Percentiles rank a stretch among this genome's conserved stretches.
Conservation (phyloP, 2,113 vertebrate species). For the Aplodontia rufa region DNA sequence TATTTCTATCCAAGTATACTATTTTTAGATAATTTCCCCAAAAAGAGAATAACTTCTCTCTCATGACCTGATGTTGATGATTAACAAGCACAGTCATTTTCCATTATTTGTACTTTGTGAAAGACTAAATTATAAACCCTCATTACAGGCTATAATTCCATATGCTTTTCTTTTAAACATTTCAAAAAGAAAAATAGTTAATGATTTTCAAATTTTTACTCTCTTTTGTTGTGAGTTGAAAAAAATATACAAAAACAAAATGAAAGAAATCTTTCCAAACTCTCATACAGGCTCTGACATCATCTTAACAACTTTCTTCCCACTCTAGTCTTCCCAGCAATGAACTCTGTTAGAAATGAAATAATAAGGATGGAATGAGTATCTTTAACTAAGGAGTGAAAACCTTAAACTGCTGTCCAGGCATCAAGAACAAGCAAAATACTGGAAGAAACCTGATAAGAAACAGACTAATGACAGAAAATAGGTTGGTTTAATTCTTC, state of each 20-base stretch:
- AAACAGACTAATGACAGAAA: conserved; percentile 7
- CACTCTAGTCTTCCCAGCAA: neutral
- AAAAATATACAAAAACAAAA: neutral
- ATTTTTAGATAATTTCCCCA: conserved; percentile 17
- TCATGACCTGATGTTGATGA: neutral
- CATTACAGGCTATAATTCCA: conserved; percentile 12
- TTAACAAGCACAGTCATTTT: conserved; percentile 14
- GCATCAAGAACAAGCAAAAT: conserved; percentile 5
- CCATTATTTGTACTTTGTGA: neutral
- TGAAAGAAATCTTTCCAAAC: conserved; percentile 36
- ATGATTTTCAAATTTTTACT: conserved; percentile 24
- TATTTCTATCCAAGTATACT: neutral
- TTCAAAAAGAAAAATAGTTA: neutral
- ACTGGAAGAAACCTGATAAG: neutral
- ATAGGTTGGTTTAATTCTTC: neutral
- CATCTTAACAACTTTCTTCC: conserved; percentile 1
- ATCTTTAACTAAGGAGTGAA: neutral
- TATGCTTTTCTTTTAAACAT: conserved; percentile 11
- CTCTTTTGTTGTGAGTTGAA: neutral
- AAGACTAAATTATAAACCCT: conserved; percentile 11
- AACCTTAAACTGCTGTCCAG: neutral
- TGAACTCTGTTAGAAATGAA: conserved; percentile 17
- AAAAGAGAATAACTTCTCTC: neutral
- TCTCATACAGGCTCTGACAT: neutral
- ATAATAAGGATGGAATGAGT: neutral